Evolutionary conservation across 2,888 invertebrate species (phyloP).

Genomic region (Stenodema calcarata): DNA sequence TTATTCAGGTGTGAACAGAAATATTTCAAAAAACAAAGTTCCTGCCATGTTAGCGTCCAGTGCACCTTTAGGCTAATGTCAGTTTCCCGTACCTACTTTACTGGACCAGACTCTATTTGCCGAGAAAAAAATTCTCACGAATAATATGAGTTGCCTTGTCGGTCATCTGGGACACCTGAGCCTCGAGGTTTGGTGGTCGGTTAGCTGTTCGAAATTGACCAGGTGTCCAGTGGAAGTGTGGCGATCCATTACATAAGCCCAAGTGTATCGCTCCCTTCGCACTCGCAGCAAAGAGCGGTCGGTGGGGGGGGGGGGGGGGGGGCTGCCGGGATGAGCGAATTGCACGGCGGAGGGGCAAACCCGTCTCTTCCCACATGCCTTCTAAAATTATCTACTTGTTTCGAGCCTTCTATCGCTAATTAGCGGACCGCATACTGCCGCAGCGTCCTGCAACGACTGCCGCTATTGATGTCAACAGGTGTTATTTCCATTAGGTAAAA

Average conservation of each 20-base stretch:
- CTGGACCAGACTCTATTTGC: too few relatives aligned
- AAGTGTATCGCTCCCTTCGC: constrained; percentile 19
- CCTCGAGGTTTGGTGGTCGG: too few relatives aligned
- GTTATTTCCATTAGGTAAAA: not conserved
- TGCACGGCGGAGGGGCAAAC: not conserved
- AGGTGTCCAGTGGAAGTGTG: not conserved
- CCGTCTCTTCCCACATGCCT: constrained; percentile 32
- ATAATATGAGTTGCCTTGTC: too few relatives aligned
- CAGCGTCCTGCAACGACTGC: not conserved
- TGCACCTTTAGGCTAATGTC: too few relatives aligned
- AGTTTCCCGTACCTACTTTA: too few relatives aligned
- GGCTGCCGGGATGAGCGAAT: not conserved
- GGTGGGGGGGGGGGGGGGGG: not conserved
- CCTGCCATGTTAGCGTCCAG: too few relatives aligned
- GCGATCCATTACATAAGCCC: not conserved
- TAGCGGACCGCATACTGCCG: not conserved
- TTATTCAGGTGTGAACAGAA: too few relatives aligned
- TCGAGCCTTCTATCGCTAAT: constrained; percentile 13
- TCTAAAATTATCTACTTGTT: constrained; percentile 28
- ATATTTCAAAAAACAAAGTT: too few relatives aligned
- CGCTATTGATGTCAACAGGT: not conserved
- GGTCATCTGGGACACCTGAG: too few relatives aligned
- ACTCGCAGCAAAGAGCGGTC: not conserved
- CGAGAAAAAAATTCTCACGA: too few relatives aligned
- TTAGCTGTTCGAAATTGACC: not conserved